Evolutionary conservation across 2,113 vertebrate species (phyloP).

Genomic region (Coregonus clupeaformis): DNA sequence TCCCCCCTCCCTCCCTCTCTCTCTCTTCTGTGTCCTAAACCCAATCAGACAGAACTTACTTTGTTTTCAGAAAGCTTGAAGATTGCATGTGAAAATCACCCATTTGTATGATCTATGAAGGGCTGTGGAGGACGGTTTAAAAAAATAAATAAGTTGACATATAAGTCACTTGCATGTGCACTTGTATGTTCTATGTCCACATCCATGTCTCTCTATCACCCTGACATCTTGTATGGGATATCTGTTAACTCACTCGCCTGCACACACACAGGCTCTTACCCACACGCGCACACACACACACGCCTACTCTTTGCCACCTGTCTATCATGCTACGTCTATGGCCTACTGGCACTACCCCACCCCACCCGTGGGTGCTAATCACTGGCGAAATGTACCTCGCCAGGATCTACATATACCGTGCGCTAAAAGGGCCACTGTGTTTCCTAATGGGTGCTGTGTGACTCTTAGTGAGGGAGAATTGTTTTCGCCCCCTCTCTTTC

Average conservation of each 20-base stretch:
- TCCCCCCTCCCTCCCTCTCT: not conserved
- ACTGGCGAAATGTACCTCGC: slow-evolving; percentile 57
- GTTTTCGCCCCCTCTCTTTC: slow-evolving; percentile 20
- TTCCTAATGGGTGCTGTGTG: slow-evolving; percentile 49
- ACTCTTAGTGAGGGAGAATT: slow-evolving; percentile 31
- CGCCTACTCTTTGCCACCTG: slow-evolving; percentile 35
- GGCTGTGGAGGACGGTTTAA: not conserved
- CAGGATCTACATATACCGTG: slow-evolving; percentile 50
- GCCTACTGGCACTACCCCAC: slow-evolving; percentile 38
- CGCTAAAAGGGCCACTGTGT: slow-evolving; percentile 57
- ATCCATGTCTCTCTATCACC: slow-evolving; percentile 10
- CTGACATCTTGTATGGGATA: slow-evolving; percentile 15
- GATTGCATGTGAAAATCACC: slow-evolving; percentile 10
- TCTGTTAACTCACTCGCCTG: slow-evolving; percentile 5
- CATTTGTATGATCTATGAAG: not conserved
- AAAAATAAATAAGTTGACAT: slow-evolving; percentile 1
- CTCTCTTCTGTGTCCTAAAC: not conserved
- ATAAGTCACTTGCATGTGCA: slow-evolving; percentile 26
- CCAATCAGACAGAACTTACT: slow-evolving; percentile 24
- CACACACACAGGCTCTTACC: not conserved
- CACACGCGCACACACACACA: slow-evolving; percentile 16
- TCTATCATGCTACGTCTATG: slow-evolving; percentile 17
- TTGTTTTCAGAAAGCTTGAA: slow-evolving; percentile 34
- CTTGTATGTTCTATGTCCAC: slow-evolving; percentile 13
- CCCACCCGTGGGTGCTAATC: slow-evolving; percentile 52